Evolutionary conservation across 2,797 vertebrate genomes (phyloP).

Genomic region (Macropus fuliginosus): DNA sequence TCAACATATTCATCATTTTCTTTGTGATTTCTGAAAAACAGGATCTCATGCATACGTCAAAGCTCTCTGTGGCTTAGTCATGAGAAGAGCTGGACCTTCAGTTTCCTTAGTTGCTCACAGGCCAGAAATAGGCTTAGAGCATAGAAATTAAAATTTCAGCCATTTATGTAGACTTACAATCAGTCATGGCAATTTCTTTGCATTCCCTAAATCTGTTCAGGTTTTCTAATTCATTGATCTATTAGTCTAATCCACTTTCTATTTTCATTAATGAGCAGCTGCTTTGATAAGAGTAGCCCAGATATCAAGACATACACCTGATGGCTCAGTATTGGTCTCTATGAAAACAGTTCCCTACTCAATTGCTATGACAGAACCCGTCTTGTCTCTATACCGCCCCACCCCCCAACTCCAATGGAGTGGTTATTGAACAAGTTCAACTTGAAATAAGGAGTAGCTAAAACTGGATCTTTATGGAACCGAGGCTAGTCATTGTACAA

Average conservation of each 20-base stretch:
- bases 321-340: slow-evolving; percentile 49
- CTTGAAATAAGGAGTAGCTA: not conserved
- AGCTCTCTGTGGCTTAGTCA: not conserved
- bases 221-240: slow-evolving; percentile 13
- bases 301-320: slow-evolving; percentile 31
- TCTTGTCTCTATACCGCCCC: slow-evolving; percentile 48
- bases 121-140: not conserved
- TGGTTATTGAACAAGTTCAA: not conserved
- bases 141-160: not conserved
- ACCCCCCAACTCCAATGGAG: not conserved
- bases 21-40: not conserved
- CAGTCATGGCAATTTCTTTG: slow-evolving; percentile 6
- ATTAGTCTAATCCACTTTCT: slow-evolving; percentile 12
- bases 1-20: not conserved
- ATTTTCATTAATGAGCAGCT: slow-evolving; percentile 61
- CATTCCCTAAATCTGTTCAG: slow-evolving; percentile 10
- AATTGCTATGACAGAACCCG: slow-evolving; percentile 17
- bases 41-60: not conserved
- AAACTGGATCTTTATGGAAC: slow-evolving; percentile 59
- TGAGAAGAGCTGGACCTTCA: not conserved
- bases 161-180: not conserved
- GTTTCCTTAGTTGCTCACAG: not conserved
- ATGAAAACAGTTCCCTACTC: slow-evolving; percentile 72
- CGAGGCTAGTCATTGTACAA: slow-evolving; percentile 63
- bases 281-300: slow-evolving; percentile 54